Percentiles rank a stretch among this genome's conserved stretches.
phyloP scores from a whole-genome alignment of 2,113 vertebrate genomes.

The Accipiter virgatus region DNA sequence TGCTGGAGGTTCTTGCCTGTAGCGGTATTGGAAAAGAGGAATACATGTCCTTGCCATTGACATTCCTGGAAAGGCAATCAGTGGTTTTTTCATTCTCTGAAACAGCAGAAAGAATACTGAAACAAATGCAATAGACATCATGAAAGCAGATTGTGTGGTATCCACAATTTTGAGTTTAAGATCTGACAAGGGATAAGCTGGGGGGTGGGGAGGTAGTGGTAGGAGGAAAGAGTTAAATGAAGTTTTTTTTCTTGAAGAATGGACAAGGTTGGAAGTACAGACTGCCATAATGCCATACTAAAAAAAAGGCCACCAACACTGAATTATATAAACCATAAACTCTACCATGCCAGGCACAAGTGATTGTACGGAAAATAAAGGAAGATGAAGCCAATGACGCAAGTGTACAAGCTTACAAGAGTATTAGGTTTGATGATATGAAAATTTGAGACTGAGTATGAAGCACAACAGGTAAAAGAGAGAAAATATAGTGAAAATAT shows the following conservation, averaged over 20 bases:
- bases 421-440: fast-evolving
- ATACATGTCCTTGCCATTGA: background rate
- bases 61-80: background rate
- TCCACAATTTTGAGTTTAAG: background rate
- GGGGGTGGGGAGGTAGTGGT: no score
- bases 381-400: background rate
- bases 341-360: background rate
- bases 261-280: background rate
- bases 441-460: background rate
- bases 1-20: background rate
- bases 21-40: background rate
- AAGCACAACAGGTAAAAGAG: background rate
- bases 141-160: background rate
- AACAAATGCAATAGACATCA: background rate
- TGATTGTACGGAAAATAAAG: background rate
- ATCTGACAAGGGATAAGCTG: background rate
- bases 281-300: background rate
- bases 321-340: no score
- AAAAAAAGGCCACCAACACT: background rate
- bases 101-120: background rate
- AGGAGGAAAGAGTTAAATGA: background rate
- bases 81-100: background rate
- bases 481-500: background rate
- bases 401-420: background rate
- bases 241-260: background rate